Evolutionary conservation across 37 sponge, comb jelly and placozoan species (phyloP).

Genomic region (Geodia barretti): DNA sequence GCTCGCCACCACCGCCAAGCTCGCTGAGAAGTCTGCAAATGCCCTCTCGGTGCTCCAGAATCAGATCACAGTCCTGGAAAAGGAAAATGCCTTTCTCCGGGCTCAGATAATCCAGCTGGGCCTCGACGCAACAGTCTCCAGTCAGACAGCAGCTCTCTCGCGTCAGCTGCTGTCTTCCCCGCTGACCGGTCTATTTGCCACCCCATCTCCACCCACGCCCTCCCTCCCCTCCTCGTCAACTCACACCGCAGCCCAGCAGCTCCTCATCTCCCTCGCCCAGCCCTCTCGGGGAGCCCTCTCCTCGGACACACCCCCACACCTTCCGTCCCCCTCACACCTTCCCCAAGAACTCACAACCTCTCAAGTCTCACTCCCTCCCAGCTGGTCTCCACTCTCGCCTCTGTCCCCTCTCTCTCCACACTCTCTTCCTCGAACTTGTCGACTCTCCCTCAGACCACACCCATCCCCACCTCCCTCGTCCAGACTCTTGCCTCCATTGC

Average conservation of each 20-base stretch:
- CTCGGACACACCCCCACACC: constrained; percentile 31
- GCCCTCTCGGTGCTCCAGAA: constrained; percentile 68
- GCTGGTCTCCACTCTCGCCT: background rate
- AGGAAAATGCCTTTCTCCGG: constrained; percentile 77
- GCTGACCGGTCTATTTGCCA: background rate
- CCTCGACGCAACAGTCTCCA: constrained; percentile 55
- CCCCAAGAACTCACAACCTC: constrained; percentile 4
- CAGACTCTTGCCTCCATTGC: constrained; percentile 57
- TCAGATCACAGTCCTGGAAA: constrained; percentile 79
- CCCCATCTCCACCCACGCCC: background rate
- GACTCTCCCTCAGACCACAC: background rate
- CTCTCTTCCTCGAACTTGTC: background rate
- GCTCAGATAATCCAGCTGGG: constrained; percentile 81
- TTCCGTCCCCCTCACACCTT: background rate
- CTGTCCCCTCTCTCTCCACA: background rate
- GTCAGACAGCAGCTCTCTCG: background rate
- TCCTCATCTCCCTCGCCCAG: constrained; percentile 68
- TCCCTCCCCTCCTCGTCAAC: constrained; percentile 2
- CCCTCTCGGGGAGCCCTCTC: constrained; percentile 55
- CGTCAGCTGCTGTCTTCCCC: constrained; percentile 35
- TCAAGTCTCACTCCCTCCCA: constrained; percentile 1
- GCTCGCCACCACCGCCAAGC: constrained; percentile 47
- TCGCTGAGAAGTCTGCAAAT: constrained; percentile 69
- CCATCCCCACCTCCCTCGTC: constrained; percentile 48
- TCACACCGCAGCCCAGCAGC: constrained; percentile 47